A percentile compares a stretch with the other conserved stretches of the same genome.
Evolutionary conservation across 53 echinoderm and acorn worm species (phyloP).

Genomic region (Pentamera pediparva): DNA sequence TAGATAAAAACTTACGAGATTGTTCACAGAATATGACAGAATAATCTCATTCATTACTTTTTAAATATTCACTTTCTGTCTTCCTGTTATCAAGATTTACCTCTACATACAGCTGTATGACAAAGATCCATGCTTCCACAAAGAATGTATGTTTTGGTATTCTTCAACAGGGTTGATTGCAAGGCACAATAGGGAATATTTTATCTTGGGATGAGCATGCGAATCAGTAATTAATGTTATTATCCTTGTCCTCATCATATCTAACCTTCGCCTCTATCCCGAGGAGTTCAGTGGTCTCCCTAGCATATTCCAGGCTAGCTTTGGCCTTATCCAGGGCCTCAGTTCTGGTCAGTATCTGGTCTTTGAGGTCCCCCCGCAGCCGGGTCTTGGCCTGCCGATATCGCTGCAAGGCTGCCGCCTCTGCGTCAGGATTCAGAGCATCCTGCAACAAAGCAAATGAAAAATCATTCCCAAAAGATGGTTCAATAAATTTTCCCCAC

Average conservation of each 20-base stretch:
- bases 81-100: not conserved
- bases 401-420: conserved; percentile 65
- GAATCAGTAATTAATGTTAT: too few species aligned
- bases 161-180: too few species aligned
- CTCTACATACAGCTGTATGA: too few species aligned
- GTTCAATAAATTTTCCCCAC: too few species aligned
- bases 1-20: too few species aligned
- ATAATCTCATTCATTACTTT: not conserved
- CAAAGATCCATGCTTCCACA: too few species aligned
- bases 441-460: conserved; percentile 32
- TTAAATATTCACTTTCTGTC: not conserved
- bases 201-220: too few species aligned
- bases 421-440: conserved; percentile 95
- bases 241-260: too few species aligned
- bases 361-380: conserved; percentile 81
- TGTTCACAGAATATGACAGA: too few species aligned
- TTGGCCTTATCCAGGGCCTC: conserved; percentile 92
- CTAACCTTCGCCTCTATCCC: conserved; percentile 80
- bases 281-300: conserved; percentile 84
- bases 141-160: too few species aligned
- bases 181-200: too few species aligned
- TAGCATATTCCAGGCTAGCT: conserved; percentile 71
- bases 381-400: conserved; percentile 93
- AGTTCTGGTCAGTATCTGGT: conserved; percentile 85
- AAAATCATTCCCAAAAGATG: too few species aligned